Base-by-base conservation (phyloP, 2,113 vertebrate genomes). In the Centropristis striata region DNA sequence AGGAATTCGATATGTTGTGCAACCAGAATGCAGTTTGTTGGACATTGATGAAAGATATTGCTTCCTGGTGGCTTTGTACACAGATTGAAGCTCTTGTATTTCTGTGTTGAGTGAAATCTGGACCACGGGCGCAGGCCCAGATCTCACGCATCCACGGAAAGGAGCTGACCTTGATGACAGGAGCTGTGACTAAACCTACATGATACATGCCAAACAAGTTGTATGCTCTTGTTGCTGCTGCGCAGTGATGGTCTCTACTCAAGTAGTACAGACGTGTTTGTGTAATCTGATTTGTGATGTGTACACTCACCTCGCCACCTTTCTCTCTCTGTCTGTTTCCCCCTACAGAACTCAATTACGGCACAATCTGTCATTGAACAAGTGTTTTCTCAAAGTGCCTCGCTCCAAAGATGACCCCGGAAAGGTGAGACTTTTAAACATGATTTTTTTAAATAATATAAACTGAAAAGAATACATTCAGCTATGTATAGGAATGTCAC, bases 311-410 rank as follows among this genome's bases (percentile, higher is more conserved):
- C 54, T 81, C 20, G 11, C 36, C 25, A 41, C 59, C 47, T 80
- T 55, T 74, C 13, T 64, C 41, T 51, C 32, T 46, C 64, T 54
- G 10, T 72, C 10, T 60, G 42, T 63, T 78, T 79, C 15, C 69
- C 71, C 47, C 68, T 63, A 71, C 92, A 95, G 95, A 96, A 95
- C 90, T 95, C 95, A 61, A 96, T n/a, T 95, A 93, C 93, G 94
- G 91, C 94, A 96, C 94, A 96, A 95, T 92, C 95, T 95, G 85
- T 96, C 95, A 78, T 89, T 96, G 92, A 96, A 96, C 93, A 96
- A 96, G 91, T 96, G 95, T 96, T 96, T 96, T 93, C 95, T 96
- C 88, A 96, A 96, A 96, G 95, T 96, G 94, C 94, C 95, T 95
- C 95, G 95, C 90, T 96, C 95, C 88, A 96, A 96, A 95, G 95